phyloP scores from a whole-genome alignment of 2,113 vertebrate species.

The Lophochroa leadbeateri region DNA sequence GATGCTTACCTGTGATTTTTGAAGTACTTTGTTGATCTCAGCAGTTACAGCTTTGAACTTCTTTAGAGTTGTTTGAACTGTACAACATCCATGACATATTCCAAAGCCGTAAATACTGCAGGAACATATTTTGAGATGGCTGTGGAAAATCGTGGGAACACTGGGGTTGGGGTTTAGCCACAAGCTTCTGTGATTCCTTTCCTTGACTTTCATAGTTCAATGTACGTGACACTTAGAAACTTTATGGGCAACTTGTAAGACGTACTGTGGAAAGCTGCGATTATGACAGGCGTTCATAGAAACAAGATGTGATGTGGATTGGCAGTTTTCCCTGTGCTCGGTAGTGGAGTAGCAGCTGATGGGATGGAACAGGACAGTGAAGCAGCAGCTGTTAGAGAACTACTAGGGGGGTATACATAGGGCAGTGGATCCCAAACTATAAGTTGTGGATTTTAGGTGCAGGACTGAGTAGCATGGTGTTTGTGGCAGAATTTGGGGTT shows the following conservation, averaged over 20 bases:
- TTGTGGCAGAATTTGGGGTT: not conserved
- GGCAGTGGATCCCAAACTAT: not conserved
- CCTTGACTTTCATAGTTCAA: not conserved
- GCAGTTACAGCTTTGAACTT: not conserved
- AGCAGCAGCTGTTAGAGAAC: not conserved
- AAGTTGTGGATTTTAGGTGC: not conserved
- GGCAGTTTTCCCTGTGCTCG: not conserved
- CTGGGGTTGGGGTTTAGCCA: not conserved
- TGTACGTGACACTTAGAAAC: not conserved
- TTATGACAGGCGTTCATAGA: not conserved
- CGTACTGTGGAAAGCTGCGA: not conserved
- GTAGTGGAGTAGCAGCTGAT: not conserved
- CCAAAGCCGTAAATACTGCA: not conserved
- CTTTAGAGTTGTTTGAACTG: not conserved
- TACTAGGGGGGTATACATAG: not conserved
- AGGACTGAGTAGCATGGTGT: not conserved
- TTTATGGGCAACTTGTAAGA: not conserved
- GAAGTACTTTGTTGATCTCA: not conserved
- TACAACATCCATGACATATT: not conserved
- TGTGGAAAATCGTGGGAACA: not conserved
- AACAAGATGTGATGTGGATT: not conserved
- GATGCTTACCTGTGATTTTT: not conserved
- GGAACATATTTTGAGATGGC: not conserved
- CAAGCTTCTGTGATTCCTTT: not conserved
- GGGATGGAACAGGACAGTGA: not conserved